phyloP scores from a whole-genome alignment of 92 coral and sea anemone genomes.

The Phenganax subtilis region DNA sequence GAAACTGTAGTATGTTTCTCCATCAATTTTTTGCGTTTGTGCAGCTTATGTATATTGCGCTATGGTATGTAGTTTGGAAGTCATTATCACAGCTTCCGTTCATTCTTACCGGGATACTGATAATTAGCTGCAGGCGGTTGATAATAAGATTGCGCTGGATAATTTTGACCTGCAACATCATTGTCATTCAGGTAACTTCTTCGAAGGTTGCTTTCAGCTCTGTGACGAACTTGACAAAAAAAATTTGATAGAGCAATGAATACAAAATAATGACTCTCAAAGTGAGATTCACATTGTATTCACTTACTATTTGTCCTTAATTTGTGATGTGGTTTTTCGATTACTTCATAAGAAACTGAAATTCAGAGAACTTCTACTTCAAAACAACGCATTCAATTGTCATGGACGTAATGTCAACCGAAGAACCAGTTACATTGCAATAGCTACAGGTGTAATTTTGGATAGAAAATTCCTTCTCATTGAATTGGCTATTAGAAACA shows the following conservation, averaged over 20 bases:
- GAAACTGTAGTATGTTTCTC: too few species aligned
- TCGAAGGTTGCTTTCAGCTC: background rate
- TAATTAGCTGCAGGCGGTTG: constrained; percentile 20
- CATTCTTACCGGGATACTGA: constrained; percentile 10
- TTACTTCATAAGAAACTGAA: constrained; percentile 38
- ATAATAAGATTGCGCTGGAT: constrained; percentile 18
- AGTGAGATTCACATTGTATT: background rate
- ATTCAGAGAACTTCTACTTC: background rate
- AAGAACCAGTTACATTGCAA: too few species aligned
- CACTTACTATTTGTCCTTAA: constrained; percentile 14
- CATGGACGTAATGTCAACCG: background rate
- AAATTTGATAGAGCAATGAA: background rate
- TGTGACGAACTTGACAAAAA: background rate
- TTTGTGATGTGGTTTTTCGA: constrained; percentile 14
- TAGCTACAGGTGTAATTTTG: too few species aligned
- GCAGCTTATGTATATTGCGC: too few species aligned
- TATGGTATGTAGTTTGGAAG: background rate
- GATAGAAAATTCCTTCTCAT: too few species aligned
- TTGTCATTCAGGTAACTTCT: constrained; percentile 2
- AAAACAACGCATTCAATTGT: background rate
- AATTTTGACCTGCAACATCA: background rate
- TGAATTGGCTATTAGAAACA: background rate
- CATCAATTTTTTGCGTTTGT: too few species aligned
- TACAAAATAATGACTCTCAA: background rate
- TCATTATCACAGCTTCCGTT: background rate